These are phyloP conservation scores for Galbula dea DNA, from an alignment of 2,113 vertebrate genomes.

Conservation along the genomic window DNA sequence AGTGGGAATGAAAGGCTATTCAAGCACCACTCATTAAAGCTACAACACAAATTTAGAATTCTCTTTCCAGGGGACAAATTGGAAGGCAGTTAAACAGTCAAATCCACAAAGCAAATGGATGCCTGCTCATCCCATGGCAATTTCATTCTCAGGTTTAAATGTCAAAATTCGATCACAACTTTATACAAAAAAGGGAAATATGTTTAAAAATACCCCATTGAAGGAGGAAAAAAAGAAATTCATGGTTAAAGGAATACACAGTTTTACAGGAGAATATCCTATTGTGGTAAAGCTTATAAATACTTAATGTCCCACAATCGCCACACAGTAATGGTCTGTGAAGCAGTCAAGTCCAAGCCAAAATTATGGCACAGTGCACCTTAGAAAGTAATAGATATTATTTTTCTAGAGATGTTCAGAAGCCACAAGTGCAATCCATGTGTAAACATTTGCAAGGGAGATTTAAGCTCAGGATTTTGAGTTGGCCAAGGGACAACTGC, in stretches of 20 bases:
- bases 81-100: background rate
- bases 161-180: constrained; percentile 61
- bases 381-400: constrained; percentile 39
- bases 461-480: constrained; percentile 29
- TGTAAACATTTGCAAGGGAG: constrained; percentile 25
- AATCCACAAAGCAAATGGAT: constrained; percentile 43
- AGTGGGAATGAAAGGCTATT: constrained; percentile 12
- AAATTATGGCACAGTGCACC: constrained; percentile 18
- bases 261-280: constrained; percentile 15
- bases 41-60: constrained; percentile 27
- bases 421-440: constrained; percentile 29
- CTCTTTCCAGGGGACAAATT: constrained; percentile 36
- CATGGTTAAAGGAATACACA: constrained; percentile 11
- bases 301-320: constrained; percentile 38
- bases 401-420: constrained; percentile 39
- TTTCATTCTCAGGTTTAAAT: constrained; percentile 55
- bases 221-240: background rate
- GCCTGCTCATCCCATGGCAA: constrained; percentile 20
- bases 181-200: constrained; percentile 48
- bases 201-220: constrained; percentile 9
- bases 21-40: background rate
- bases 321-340: constrained; percentile 5
- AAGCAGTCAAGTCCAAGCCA: background rate
- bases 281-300: constrained; percentile 28
- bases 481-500: background rate